phyloP scores from a whole-genome alignment of 2,888 invertebrate species.

The Ditula angustiorana region DNA sequence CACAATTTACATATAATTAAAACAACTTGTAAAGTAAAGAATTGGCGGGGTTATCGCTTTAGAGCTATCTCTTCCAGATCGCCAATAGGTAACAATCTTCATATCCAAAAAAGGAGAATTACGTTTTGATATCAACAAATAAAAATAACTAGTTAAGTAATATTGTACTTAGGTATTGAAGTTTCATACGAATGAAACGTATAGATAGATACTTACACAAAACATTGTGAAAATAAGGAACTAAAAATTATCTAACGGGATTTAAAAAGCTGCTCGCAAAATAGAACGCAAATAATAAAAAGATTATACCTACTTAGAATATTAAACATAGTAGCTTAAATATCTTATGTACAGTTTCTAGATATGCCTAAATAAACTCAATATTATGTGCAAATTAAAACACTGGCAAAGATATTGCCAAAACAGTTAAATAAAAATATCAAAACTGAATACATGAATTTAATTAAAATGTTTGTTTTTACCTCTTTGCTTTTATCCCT shows the following conservation, averaged over 20 bases:
- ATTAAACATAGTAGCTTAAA: constrained; percentile 9
- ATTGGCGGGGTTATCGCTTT: no score
- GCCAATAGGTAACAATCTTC: no score
- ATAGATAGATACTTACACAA: neutral
- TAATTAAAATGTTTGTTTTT: neutral
- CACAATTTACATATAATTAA: no score
- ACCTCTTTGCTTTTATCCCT: neutral
- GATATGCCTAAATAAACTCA: constrained; percentile 37
- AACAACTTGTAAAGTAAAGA: no score
- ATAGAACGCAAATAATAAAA: neutral
- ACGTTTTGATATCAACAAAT: no score
- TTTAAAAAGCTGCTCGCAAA: neutral
- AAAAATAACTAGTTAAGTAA: neutral
- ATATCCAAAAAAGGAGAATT: no score
- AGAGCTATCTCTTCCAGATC: no score
- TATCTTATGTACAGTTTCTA: constrained; percentile 20
- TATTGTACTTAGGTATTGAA: neutral
- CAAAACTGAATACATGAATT: neutral
- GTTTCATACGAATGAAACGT: neutral
- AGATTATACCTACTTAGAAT: constrained; percentile 1
- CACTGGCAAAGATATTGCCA: constrained; percentile 6
- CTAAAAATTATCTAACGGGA: neutral
- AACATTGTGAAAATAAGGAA: neutral
- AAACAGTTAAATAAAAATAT: constrained; percentile 14
- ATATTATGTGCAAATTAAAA: constrained; percentile 21